These are phyloP conservation scores for Marronus borbonicus DNA, from an alignment of 2,888 invertebrate species.

Conservation along the genomic window DNA sequence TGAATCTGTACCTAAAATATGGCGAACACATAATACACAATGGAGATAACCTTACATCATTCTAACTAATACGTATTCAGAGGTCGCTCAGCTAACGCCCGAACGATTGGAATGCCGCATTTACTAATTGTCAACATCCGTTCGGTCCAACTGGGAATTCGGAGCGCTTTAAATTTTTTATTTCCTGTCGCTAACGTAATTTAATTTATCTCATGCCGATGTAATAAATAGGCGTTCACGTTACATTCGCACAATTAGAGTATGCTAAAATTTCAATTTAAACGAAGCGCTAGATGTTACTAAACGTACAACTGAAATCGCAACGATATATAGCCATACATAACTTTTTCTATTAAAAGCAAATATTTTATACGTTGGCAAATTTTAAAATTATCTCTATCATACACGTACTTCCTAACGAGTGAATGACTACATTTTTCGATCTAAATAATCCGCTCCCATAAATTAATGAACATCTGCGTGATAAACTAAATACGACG, in stretches of 20 bases:
- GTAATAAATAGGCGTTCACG: conserved; percentile 4
- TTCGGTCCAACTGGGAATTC: conserved; percentile 53
- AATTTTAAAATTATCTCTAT: too few relatives aligned
- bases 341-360: too few relatives aligned
- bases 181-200: conserved; percentile 54
- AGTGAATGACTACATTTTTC: not conserved
- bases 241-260: not conserved
- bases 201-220: conserved; percentile 33
- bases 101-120: conserved; percentile 15
- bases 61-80: not conserved
- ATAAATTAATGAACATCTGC: conserved; percentile 35
- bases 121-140: conserved; percentile 50
- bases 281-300: not conserved
- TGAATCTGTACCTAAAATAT: too few relatives aligned
- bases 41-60: not conserved
- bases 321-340: too few relatives aligned
- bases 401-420: too few relatives aligned
- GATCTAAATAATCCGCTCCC: conserved; percentile 12
- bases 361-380: too few relatives aligned
- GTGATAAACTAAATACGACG: conserved; percentile 7
- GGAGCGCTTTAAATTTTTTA: conserved; percentile 52
- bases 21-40: not conserved
- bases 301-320: not conserved
- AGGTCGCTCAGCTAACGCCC: not conserved
- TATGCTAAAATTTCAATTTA: not conserved